Evolutionary conservation across 2,797 vertebrate genomes (phyloP), one percentile per base, ranked within the genome.

Genomic region (Anguilla pacifica): DNA sequence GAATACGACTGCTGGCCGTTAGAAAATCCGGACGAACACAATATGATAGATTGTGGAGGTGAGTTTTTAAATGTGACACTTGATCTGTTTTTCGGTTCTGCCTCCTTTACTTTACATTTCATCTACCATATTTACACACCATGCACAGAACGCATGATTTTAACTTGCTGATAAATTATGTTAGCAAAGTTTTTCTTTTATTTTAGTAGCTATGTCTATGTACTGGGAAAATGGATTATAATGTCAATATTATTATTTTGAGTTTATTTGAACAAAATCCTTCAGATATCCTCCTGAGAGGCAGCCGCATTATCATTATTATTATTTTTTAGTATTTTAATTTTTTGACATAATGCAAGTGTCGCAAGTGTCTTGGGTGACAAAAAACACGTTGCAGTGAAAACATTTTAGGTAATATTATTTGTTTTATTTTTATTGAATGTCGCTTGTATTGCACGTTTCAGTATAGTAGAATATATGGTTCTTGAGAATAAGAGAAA

Each of bases 1-100:
- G 96, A 98, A 88, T 98, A 96, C 86, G 96, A 97, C 92, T 97
- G 97, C 90, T 98, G 97, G 97, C 97, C 97, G 0, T 92, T 98
- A 84, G 96, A 97, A 46, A 91, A 92, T 88, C 97, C 96, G 22
- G 95, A 97, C 87, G 96, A 98, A 3, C 92, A 92, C 89, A 97
- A 98, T 91, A 97, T 97, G 97, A 95, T 97, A 82, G 95, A 97
- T 72, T 98, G 96, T 0, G 96, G 97, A 95, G 97, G 96, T 96
- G 67, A 92, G 92, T 86, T 51, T 72, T 82, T 49, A 35, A 39
- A 67, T 83, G 35, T 28, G 43, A 79, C 49, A 19, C n/a, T 86
- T 64, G 9, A 19, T 82, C 31, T 17, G 3, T 35, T 57, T 35
- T 77, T 43, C 6, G 28, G 1, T 74, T 74, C 70, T 17, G 15